Conservation (phyloP, 2,888 invertebrate genomes). For the Campopleginae sp. region DNA sequence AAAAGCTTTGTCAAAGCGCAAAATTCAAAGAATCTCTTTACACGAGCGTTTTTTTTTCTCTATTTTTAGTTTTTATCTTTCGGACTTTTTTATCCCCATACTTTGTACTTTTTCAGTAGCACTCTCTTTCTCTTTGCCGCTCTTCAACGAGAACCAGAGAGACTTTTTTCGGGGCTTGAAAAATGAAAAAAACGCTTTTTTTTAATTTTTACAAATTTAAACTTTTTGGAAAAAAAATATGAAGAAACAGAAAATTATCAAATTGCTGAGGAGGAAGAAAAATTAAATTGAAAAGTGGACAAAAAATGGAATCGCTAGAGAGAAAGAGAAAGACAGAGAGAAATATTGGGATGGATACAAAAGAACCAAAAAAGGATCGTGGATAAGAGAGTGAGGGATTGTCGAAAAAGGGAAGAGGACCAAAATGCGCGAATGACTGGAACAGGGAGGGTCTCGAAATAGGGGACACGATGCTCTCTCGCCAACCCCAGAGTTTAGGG, state of each 20-base stretch:
- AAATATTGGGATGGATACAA: conserved; percentile 66
- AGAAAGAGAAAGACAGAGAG: conserved; percentile 68
- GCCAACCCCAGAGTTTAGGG: conserved; percentile 67
- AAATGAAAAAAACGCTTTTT: not conserved
- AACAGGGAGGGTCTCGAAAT: conserved; percentile 35
- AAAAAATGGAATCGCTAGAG: not conserved
- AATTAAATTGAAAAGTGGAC: not conserved
- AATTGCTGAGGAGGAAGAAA: conserved; percentile 58
- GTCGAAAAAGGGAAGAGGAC: conserved; percentile 58
- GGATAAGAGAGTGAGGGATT: conserved; percentile 48
- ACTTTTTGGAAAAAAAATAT: not conserved
- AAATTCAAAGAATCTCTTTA: conserved; percentile 45
- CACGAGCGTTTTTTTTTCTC: conserved; percentile 38
- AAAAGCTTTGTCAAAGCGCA: conserved; percentile 59
- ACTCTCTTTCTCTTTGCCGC: not conserved
- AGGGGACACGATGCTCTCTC: conserved; percentile 55
- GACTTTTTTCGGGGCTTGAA: not conserved
- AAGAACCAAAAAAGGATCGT: conserved; percentile 57
- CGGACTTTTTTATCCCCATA: not conserved
- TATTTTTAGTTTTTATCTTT: conserved; percentile 27
- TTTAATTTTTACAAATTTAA: not conserved
- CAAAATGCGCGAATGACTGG: conserved; percentile 42
- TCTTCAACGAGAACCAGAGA: conserved; percentile 10
- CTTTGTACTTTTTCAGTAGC: conserved; percentile 8
- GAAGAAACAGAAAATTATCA: not conserved